Base-by-base conservation (phyloP, 1,140 invertebrate species). In the Nephotettix cincticeps region DNA sequence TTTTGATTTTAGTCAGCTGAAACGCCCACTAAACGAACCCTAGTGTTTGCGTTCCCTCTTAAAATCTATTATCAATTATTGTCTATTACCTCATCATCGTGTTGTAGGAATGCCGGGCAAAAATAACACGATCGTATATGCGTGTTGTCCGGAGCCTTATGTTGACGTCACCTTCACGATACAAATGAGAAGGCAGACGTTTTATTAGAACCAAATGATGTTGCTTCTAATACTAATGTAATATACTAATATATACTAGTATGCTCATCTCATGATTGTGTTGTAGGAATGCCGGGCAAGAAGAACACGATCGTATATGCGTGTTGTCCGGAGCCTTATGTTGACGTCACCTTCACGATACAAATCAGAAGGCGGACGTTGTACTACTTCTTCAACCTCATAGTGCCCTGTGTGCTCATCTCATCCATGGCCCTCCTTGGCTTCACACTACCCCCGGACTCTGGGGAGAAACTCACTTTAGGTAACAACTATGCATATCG, bases 301-400 rank as follows among this genome's bases (percentile, higher is more conserved):
- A 91, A 90, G 84, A 93, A 93, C 81, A 90, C 88, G 65, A 91
- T 93, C 79, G 87, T 86, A 70, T 93, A 94, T 81, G 86, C 89
- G 73, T 93, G 92, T 81, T 93, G 94, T 79, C 94, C 94, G 54
- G 93, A 96, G 83, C 93, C 95, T 63, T 99, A 99, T 84, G 91
- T 98, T 73, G 98, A 99, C 83, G 90, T 99, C 56, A 99, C 97
- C 28, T 99, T 98, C 83, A 95, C 93, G 69, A 96, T 99, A 78
- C 93, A 97, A 85, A 98, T 99, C 79, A 87, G 97, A 76, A 87
- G 98, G 81, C 86, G 97, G 78, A 99, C 96, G 27, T 87, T 99
- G 70, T 99, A 99, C 85, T 99, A 99, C 86, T 98, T 98, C 84
- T 99, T 99, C 89, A 99, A 99, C 86, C 88, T 99, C 77, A 99